Evolutionary conservation across 2,888 invertebrate genomes (phyloP).

Genomic region (Eupithecia dodoneata): DNA sequence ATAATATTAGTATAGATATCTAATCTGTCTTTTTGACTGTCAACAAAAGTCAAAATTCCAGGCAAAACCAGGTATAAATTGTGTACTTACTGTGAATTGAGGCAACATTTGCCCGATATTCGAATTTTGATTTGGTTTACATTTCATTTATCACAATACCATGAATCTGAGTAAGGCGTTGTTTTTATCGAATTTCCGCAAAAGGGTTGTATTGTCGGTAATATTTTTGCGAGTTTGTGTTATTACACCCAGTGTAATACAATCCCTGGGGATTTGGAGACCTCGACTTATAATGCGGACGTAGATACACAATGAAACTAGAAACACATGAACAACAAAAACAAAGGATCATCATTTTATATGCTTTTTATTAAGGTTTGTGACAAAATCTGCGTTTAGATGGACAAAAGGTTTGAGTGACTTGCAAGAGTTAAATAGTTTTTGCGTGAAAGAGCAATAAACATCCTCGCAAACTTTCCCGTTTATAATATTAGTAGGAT

Average conservation of each 20-base stretch:
- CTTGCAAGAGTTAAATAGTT: too few relatives aligned
- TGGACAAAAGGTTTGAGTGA: too few relatives aligned
- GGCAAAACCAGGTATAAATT: background rate
- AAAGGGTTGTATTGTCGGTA: background rate
- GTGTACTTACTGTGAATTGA: background rate
- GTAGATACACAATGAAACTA: too few relatives aligned
- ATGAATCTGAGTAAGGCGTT: background rate
- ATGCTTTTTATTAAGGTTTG: too few relatives aligned
- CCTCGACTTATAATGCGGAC: background rate
- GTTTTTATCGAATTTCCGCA: background rate
- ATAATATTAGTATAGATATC: too few relatives aligned
- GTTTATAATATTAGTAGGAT: too few relatives aligned
- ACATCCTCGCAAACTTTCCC: too few relatives aligned
- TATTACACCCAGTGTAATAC: background rate
- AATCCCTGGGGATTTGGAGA: background rate
- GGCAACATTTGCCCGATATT: background rate
- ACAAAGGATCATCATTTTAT: background rate
- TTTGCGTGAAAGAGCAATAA: too few relatives aligned
- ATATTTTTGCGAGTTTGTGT: background rate
- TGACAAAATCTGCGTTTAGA: too few relatives aligned
- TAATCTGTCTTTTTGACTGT: background rate
- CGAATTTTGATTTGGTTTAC: background rate
- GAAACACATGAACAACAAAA: background rate
- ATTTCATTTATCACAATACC: background rate
- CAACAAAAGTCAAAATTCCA: background rate